These are phyloP conservation scores for Drosophila niveifrons DNA, from an alignment of 2,888 invertebrate species.

Conservation along the genomic window DNA sequence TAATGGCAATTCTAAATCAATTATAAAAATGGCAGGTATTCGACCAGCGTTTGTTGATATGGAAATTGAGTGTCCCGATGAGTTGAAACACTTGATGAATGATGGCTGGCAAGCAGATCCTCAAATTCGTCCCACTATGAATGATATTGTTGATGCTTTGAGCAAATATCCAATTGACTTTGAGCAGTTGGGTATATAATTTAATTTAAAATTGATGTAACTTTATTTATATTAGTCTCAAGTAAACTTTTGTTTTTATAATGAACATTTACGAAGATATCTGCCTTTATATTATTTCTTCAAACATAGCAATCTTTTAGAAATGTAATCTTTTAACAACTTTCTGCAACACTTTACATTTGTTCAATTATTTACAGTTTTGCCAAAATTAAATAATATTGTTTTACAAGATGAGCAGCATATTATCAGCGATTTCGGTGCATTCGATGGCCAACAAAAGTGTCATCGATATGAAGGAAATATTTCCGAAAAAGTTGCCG, in stretches of 20 bases:
- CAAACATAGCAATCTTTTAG: constrained; percentile 1
- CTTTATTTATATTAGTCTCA: too few relatives aligned
- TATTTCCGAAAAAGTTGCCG: constrained; percentile 80
- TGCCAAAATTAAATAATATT: background rate
- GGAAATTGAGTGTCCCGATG: constrained; percentile 13
- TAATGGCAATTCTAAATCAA: background rate
- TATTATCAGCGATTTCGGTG: constrained; percentile 14
- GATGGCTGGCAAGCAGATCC: constrained; percentile 39
- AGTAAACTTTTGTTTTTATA: too few relatives aligned
- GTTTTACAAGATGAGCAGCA: constrained; percentile 23
- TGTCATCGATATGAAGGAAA: constrained; percentile 7
- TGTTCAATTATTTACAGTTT: background rate
- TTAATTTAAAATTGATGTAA: too few relatives aligned
- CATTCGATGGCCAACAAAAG: background rate
- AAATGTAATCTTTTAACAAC: background rate
- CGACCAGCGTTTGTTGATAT: constrained; percentile 32
- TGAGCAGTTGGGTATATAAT: background rate
- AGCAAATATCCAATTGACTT: background rate
- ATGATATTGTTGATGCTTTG: constrained; percentile 21
- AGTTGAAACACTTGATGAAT: constrained; percentile 25
- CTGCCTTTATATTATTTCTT: too few relatives aligned
- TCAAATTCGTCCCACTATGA: constrained; percentile 36
- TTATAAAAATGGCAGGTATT: constrained; percentile 19
- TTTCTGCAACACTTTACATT: background rate
- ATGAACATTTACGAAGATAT: too few relatives aligned